phyloP scores from a whole-genome alignment of 2,113 vertebrate genomes.

The Meriones unguiculatus region DNA sequence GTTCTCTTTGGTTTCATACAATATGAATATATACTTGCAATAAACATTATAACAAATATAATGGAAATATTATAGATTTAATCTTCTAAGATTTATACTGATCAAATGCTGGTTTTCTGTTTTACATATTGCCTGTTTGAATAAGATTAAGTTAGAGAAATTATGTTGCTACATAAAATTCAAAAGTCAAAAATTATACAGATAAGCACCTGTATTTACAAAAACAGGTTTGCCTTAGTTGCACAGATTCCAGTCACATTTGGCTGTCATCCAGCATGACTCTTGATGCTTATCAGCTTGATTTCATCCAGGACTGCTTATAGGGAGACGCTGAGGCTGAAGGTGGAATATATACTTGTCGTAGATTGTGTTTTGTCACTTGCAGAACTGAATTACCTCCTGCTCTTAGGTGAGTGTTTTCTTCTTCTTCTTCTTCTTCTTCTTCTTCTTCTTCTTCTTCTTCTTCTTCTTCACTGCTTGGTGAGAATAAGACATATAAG shows the following conservation, averaged over 20 bases:
- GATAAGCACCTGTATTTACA: not conserved
- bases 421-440: not conserved
- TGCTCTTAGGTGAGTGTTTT: constrained; percentile 48
- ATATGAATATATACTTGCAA: not conserved
- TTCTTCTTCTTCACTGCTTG: not conserved
- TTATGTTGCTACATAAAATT: not conserved
- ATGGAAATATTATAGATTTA: constrained; percentile 25
- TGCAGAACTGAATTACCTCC: not conserved
- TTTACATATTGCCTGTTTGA: not conserved
- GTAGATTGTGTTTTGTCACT: not conserved
- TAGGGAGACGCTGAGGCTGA: not conserved
- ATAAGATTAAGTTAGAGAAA: constrained; percentile 19
- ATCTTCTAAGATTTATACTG: not conserved
- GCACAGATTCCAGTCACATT: not conserved
- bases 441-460: too few relatives aligned
- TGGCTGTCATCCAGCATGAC: not conserved
- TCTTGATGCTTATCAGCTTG: constrained; percentile 22
- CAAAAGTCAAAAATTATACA: not conserved
- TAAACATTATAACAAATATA: not conserved
- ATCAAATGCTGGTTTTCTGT: not conserved
- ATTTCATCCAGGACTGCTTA: not conserved
- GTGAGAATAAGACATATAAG: not conserved
- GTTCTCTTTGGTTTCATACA: not conserved
- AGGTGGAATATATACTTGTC: not conserved
- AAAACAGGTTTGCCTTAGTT: not conserved